These are phyloP conservation scores for Brachyrhaphis roseni DNA, from an alignment of 2,797 vertebrate genomes.

Conservation along the genomic window DNA sequence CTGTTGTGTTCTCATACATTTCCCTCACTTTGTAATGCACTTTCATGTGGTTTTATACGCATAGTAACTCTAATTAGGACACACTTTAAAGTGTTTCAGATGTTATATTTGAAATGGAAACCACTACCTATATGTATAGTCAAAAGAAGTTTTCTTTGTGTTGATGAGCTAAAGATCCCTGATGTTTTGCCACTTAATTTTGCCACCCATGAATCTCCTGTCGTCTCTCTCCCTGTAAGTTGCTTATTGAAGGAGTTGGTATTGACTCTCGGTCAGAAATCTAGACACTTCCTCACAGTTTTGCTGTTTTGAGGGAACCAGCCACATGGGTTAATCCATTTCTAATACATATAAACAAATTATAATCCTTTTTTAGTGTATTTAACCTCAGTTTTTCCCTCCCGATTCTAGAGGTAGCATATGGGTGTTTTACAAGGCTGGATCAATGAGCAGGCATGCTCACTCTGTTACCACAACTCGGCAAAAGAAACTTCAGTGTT, in stretches of 20 bases:
- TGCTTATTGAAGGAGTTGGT: constrained; percentile 39
- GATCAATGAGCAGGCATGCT: constrained; percentile 72
- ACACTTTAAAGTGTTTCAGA: constrained; percentile 48
- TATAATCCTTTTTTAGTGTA: constrained; percentile 59
- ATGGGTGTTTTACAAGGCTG: constrained; percentile 69
- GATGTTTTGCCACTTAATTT: constrained; percentile 60
- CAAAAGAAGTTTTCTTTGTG: constrained; percentile 34
- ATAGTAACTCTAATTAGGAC: constrained; percentile 62
- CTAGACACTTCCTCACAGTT: constrained; percentile 1
- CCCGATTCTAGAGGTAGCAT: constrained; percentile 72
- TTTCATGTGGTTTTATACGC: constrained; percentile 74
- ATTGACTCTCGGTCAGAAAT: constrained; percentile 31
- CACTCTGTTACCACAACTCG: constrained; percentile 30
- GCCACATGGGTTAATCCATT: constrained; percentile 12
- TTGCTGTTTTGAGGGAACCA: constrained; percentile 52
- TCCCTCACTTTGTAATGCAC: constrained; percentile 76
- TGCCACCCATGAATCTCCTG: constrained; percentile 40
- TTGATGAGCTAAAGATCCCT: constrained; percentile 39
- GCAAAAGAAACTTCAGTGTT: constrained; percentile 30
- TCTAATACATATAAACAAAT: constrained; percentile 29
- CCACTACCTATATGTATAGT: constrained; percentile 69
- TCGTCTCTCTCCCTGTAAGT: constrained; percentile 43
- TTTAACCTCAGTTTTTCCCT: constrained; percentile 48
- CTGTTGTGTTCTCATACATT: constrained; percentile 61
- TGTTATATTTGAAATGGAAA: constrained; percentile 64